phyloP scores from a whole-genome alignment of 2,888 invertebrate species.

The Tenthredo mesomela region DNA sequence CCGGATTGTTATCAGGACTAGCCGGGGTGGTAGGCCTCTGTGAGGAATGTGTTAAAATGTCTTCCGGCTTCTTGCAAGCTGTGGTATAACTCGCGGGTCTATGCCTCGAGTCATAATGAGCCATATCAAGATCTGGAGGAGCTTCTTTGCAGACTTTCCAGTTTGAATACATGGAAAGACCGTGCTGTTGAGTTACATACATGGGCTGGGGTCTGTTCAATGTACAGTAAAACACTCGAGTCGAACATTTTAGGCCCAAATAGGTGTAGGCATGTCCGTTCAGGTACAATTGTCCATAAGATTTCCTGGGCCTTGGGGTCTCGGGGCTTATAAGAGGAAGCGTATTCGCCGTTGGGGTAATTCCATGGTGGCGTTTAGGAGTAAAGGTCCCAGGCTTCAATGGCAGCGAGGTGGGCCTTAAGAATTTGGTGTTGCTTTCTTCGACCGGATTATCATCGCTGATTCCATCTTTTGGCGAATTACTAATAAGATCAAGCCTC shows the following conservation, averaged over 20 bases:
- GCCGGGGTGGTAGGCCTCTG: slow-evolving; percentile 81
- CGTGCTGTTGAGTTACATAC: slow-evolving; percentile 93
- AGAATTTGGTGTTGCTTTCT: slow-evolving; percentile 80
- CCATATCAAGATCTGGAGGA: slow-evolving; percentile 71
- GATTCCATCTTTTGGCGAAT: background rate
- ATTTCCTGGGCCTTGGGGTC: slow-evolving; percentile 93
- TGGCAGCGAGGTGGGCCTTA: slow-evolving; percentile 90
- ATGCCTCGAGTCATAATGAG: slow-evolving; percentile 89
- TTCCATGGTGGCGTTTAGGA: slow-evolving; percentile 89
- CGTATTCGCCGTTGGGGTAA: slow-evolving; percentile 90
- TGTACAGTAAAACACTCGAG: slow-evolving; percentile 95
- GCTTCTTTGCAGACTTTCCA: slow-evolving; percentile 86
- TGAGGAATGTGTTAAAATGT: slow-evolving; percentile 84
- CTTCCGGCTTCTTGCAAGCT: slow-evolving; percentile 82
- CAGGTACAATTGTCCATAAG: slow-evolving; percentile 92
- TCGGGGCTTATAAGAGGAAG: slow-evolving; percentile 93
- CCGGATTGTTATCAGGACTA: slow-evolving; percentile 68
- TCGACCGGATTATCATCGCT: slow-evolving; percentile 69
- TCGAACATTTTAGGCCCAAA: slow-evolving; percentile 93
- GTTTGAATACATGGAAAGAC: slow-evolving; percentile 98
- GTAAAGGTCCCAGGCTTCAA: slow-evolving; percentile 91
- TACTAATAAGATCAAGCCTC: background rate
- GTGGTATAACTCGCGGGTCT: slow-evolving; percentile 82
- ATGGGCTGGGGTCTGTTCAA: slow-evolving; percentile 96
- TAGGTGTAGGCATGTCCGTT: slow-evolving; percentile 96